Conservation (phyloP, 2,797 vertebrate species). For the Argya squamiceps region DNA sequence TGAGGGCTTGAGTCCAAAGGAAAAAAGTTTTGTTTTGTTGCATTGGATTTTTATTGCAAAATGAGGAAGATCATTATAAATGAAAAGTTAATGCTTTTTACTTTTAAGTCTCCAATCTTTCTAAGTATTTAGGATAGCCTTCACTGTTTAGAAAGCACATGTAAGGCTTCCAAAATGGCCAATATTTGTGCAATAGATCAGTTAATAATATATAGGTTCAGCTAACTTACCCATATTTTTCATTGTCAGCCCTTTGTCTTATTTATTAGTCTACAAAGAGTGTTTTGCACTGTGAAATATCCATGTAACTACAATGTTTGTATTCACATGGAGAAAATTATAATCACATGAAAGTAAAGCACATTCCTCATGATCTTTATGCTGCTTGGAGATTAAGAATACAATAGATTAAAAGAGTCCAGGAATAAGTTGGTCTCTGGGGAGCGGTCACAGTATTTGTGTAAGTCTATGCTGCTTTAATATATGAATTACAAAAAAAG, state of each 20-base stretch:
- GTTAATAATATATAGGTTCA: neutral
- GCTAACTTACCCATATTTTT: neutral
- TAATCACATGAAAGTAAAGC: slow-evolving; percentile 43
- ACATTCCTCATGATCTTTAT: slow-evolving; percentile 56
- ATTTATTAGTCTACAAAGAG: neutral
- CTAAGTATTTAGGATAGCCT: neutral
- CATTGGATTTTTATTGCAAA: neutral
- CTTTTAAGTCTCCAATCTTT: neutral
- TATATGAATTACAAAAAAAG: neutral
- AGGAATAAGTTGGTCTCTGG: slow-evolving; percentile 5
- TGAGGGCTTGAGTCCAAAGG: neutral
- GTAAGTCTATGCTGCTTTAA: neutral
- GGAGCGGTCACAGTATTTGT: neutral
- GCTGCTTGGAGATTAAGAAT: slow-evolving; percentile 45
- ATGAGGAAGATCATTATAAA: neutral
- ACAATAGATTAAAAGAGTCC: slow-evolving; percentile 64
- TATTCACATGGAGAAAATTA: slow-evolving; percentile 37
- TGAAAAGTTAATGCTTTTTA: neutral
- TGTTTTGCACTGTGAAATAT: neutral
- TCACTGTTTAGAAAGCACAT: neutral
- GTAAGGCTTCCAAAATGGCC: neutral
- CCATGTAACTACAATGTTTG: slow-evolving; percentile 25
- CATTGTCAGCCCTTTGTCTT: neutral
- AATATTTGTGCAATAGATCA: neutral
- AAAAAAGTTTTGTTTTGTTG: neutral